Conservation (phyloP, 1,140 invertebrate species). For the Drosophila prosaltans region DNA sequence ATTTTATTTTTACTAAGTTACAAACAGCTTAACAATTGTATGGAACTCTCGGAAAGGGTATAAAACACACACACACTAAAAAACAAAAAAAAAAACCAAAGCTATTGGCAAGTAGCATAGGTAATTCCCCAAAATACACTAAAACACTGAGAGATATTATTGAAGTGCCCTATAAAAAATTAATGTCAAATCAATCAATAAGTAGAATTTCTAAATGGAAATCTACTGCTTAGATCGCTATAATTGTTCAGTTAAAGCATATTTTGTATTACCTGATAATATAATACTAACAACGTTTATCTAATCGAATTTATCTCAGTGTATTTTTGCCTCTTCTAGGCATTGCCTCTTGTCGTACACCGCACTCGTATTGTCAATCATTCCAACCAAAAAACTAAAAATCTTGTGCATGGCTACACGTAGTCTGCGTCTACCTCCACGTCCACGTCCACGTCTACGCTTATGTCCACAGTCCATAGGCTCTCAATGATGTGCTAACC, state of each 20-base stretch:
- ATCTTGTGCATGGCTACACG: conserved; percentile 70
- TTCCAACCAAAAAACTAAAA: conserved; percentile 52
- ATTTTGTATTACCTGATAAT: too few relatives aligned
- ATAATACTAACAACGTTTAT: too few relatives aligned
- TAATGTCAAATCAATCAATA: too few relatives aligned
- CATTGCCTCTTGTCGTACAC: background rate
- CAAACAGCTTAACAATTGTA: too few relatives aligned
- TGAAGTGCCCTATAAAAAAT: background rate
- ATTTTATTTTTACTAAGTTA: too few relatives aligned
- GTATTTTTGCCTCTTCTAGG: background rate
- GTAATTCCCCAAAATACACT: conserved; percentile 65
- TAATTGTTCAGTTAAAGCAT: too few relatives aligned
- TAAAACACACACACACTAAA: too few relatives aligned
- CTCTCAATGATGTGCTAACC: conserved; percentile 21
- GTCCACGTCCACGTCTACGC: background rate
- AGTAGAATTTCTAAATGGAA: too few relatives aligned
- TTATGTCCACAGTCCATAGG: background rate
- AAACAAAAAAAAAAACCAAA: conserved; percentile 35
- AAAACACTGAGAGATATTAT: conserved; percentile 40
- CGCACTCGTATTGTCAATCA: conserved; percentile 51
- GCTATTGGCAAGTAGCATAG: conserved; percentile 68
- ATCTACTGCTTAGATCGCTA: too few relatives aligned
- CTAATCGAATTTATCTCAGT: background rate
- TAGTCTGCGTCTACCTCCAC: conserved; percentile 39
- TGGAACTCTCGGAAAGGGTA: too few relatives aligned